These are phyloP conservation scores for Melanaphis sacchari DNA, from an alignment of 1,140 invertebrate species.

Conservation along the genomic window DNA sequence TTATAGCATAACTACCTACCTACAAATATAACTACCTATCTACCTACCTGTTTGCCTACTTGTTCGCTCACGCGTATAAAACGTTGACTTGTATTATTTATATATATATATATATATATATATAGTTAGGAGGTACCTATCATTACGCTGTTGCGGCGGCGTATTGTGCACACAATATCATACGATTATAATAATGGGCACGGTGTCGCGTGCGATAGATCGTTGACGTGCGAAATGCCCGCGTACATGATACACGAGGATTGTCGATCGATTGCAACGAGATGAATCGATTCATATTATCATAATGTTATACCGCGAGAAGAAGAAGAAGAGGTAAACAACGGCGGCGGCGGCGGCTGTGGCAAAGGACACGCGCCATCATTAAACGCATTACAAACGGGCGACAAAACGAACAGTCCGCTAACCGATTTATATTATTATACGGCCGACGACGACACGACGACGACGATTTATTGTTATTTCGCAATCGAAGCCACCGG, in stretches of 20 bases:
- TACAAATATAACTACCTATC: not conserved
- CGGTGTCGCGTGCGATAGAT: not conserved
- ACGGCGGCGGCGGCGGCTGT: not conserved
- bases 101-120: not conserved
- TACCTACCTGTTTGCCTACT: slow-evolving; percentile 3
- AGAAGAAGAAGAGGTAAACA: not conserved
- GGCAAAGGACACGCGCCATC: slow-evolving; percentile 13
- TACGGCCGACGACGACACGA: not conserved
- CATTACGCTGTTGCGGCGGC: not conserved
- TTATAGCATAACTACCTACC: not conserved
- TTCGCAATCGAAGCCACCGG: not conserved
- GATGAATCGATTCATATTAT: not conserved
- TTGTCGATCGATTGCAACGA: not conserved
- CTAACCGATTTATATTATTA: not conserved
- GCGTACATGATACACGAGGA: not conserved
- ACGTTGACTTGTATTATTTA: not conserved
- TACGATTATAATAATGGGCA: not conserved
- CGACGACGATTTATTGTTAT: slow-evolving; percentile 25
- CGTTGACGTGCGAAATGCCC: not conserved
- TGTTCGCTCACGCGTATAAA: not conserved
- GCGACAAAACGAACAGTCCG: slow-evolving; percentile 15
- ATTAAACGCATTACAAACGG: slow-evolving; percentile 23
- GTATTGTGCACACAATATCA: not conserved
- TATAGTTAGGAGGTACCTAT: not conserved
- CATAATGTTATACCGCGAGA: not conserved